These are phyloP conservation scores for Pogoniulus pusillus DNA, from an alignment of 2,797 vertebrate genomes.

Conservation along the genomic window DNA sequence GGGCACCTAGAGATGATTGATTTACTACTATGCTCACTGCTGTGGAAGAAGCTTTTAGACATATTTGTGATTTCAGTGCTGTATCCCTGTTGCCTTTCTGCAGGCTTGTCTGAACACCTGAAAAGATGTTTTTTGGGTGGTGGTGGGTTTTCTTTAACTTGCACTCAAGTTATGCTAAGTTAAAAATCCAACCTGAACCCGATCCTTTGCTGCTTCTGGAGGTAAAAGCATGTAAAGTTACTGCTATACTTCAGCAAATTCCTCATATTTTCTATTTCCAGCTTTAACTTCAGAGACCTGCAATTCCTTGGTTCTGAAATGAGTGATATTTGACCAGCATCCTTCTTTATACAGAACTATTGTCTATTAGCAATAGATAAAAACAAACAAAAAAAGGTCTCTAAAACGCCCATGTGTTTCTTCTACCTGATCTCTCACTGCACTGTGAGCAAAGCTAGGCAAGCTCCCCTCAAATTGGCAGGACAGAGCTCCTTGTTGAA, in stretches of 20 bases:
- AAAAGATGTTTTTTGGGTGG: neutral
- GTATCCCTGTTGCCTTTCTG: neutral
- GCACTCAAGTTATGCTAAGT: neutral
- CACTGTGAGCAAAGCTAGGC: neutral
- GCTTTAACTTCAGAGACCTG: neutral
- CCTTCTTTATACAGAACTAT: neutral
- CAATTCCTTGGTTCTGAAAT: neutral
- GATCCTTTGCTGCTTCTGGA: neutral
- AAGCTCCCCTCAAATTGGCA: neutral
- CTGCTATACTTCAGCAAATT: neutral
- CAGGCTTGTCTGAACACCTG: neutral
- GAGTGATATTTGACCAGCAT: neutral
- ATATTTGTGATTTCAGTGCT: neutral
- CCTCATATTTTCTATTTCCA: neutral
- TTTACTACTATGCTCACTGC: neutral
- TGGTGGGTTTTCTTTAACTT: neutral
- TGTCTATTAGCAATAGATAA: neutral
- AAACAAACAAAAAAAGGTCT: neutral
- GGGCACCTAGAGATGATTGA: neutral
- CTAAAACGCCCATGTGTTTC: neutral
- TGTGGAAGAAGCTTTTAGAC: neutral
- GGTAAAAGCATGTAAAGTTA: neutral
- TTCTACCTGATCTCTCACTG: slow-evolving; percentile 3
- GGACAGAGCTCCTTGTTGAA: neutral
- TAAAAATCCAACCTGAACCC: neutral